phyloP scores from a whole-genome alignment of 2,113 vertebrate genomes.

The Dasyornis broadbenti region DNA sequence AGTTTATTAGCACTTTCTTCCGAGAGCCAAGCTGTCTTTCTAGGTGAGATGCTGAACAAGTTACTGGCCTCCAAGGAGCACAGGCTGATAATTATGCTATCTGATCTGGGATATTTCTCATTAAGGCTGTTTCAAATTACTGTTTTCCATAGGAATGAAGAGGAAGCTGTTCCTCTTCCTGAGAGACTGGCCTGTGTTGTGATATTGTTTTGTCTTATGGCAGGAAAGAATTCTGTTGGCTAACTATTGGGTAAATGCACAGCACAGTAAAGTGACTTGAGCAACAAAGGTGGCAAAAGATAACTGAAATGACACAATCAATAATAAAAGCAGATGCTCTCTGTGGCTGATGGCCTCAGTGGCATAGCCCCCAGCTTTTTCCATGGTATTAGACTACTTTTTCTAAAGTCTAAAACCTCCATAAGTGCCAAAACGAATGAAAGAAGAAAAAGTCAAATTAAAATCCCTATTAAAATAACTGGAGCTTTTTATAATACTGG shows the following conservation, averaged over 20 bases:
- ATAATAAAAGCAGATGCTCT: not conserved
- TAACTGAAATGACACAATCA: not conserved
- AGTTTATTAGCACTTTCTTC: not conserved
- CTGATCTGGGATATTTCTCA: not conserved
- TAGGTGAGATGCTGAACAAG: not conserved
- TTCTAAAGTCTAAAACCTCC: not conserved
- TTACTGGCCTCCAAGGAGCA: not conserved
- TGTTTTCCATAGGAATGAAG: not conserved
- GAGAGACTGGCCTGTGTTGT: not conserved
- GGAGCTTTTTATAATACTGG: too few relatives aligned
- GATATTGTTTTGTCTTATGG: not conserved
- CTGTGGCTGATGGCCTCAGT: not conserved
- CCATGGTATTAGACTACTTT: fast-evolving
- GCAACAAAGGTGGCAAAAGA: not conserved
- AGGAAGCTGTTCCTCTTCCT: not conserved
- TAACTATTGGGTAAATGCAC: not conserved
- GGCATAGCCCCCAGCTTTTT: not conserved
- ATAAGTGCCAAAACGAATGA: not conserved
- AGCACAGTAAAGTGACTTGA: not conserved
- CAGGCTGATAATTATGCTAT: not conserved
- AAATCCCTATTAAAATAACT: not conserved
- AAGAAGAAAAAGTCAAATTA: not conserved
- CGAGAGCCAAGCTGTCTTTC: not conserved
- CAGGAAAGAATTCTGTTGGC: not conserved
- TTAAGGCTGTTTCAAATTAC: not conserved